These are phyloP conservation scores for Chlorocebus sabaeus DNA, from an alignment of 2,113 vertebrate species.

Conservation along the genomic window DNA sequence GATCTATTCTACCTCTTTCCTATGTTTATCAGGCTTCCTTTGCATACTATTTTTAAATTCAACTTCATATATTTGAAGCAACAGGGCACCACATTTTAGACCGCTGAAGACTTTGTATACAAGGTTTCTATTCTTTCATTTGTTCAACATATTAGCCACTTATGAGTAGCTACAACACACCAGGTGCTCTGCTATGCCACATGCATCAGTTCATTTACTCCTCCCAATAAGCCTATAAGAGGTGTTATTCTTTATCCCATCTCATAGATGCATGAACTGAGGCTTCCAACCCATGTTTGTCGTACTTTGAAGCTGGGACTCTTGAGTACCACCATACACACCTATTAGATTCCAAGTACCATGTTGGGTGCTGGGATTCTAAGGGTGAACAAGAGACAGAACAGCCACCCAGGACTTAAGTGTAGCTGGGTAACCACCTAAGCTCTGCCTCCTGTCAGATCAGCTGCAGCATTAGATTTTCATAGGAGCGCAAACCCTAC, in stretches of 20 bases:
- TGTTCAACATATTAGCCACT: neutral
- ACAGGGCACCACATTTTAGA: neutral
- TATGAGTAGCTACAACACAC: rapidly evolving
- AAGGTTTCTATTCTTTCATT: neutral
- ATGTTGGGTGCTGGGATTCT: neutral
- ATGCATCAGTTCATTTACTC: neutral
- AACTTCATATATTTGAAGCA: neutral
- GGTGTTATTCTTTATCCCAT: neutral
- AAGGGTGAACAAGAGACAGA: neutral
- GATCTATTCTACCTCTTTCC: neutral
- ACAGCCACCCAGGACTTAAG: too few relatives aligned
- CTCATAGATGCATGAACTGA: neutral
- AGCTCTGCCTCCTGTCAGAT: too few relatives aligned
- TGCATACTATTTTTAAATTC: neutral
- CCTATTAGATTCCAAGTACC: neutral
- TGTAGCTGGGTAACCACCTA: neutral
- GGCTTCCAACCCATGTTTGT: neutral
- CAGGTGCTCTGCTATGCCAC: too few relatives aligned
- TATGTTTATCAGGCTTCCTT: neutral
- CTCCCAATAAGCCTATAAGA: neutral
- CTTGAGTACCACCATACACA: neutral
- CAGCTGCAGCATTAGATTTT: too few relatives aligned
- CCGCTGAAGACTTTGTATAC: neutral
- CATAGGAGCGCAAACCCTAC: too few relatives aligned
- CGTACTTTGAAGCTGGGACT: neutral